Percentiles rank a stretch among this genome's conserved stretches.
phyloP scores from a whole-genome alignment of 23 tunicate genomes.

The Styela clava region DNA sequence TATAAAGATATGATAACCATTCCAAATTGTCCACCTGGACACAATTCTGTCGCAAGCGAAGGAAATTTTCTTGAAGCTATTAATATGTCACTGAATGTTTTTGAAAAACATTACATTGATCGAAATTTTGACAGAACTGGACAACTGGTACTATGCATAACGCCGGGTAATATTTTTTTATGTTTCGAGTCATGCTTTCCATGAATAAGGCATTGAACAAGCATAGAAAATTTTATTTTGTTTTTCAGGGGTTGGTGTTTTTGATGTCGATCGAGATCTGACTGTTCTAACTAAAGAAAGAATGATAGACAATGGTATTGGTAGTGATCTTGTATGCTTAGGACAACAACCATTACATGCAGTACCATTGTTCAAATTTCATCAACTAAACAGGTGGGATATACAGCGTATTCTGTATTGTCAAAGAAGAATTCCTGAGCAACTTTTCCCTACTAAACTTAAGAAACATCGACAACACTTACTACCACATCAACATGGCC shows the following conservation, averaged over 20 bases:
- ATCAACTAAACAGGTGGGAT: constrained; percentile 3
- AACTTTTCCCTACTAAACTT: no score
- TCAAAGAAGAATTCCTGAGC: no score
- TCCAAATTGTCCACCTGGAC: constrained; percentile 67
- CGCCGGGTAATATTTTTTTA: constrained; percentile 54
- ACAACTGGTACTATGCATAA: constrained; percentile 83
- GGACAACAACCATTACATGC: constrained; percentile 98
- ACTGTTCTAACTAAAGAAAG: constrained; percentile 78
- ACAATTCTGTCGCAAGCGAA: constrained; percentile 61
- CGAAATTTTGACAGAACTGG: constrained; percentile 89
- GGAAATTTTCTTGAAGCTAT: constrained; percentile 94
- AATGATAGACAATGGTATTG: constrained; percentile 96
- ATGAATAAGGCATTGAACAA: no score
- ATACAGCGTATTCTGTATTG: no score
- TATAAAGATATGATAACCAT: constrained; percentile 54
- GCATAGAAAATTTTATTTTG: no score
- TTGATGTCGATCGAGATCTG: constrained; percentile 81
- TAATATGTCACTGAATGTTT: constrained; percentile 85
- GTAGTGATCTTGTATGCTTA: constrained; percentile 86
- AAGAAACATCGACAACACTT: no score
- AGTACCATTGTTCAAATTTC: constrained; percentile 88
- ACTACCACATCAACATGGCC: no score
- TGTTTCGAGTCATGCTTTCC: no score
- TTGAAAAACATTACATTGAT: constrained; percentile 77
- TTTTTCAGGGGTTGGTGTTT: constrained; percentile 86